Evolutionary conservation across 2,888 invertebrate species (phyloP), one percentile per base, ranked within the genome.

Genomic region (Meandrusa payeni): DNA sequence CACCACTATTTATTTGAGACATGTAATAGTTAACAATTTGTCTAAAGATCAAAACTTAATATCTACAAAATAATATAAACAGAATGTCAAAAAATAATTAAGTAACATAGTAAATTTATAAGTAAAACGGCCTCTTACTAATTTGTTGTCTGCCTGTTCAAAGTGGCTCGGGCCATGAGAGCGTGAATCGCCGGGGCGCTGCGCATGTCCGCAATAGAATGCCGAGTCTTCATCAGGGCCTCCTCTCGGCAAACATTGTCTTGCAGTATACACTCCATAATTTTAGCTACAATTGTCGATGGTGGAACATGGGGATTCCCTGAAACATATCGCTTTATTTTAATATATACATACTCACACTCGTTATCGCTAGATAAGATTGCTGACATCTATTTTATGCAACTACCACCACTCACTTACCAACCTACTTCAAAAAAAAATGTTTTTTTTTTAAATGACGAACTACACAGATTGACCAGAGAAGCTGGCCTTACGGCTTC

Each of bases 271-370:
- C 93, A 90, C 55, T 93, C 91, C 90, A 94, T 93, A 60, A 94
- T 94, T 74, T 94, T 94, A 75, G 93, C 93, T 72, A 94, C 94
- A 83, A 94, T 94, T 76, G 91, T 91, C 64, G 94, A 94, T 48
- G 94, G 93, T 74, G 92, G 93, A 88, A 92, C 90, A 88, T 93
- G 92, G 47, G 93, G 93, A 80, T 93, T 92, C 75, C 93, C 94
- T 92, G 79, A 26, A 76, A 76, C n/a, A n/a, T n/a, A n/a, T n/a
- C n/a, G n/a, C 4, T 15, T 15, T 15, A 15, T 15, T 15, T 15
- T 15, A 20, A n/a, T n/a, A n/a, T n/a, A n/a, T n/a, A n/a, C n/a
- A n/a, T n/a, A n/a, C n/a, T n/a, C n/a, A n/a, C n/a, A n/a, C n/a
- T n/a, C n/a, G n/a, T n/a, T n/a, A n/a, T n/a, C n/a, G n/a, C n/a